Conservation (phyloP, 2,888 invertebrate species). For the Lasius platythorax region DNA sequence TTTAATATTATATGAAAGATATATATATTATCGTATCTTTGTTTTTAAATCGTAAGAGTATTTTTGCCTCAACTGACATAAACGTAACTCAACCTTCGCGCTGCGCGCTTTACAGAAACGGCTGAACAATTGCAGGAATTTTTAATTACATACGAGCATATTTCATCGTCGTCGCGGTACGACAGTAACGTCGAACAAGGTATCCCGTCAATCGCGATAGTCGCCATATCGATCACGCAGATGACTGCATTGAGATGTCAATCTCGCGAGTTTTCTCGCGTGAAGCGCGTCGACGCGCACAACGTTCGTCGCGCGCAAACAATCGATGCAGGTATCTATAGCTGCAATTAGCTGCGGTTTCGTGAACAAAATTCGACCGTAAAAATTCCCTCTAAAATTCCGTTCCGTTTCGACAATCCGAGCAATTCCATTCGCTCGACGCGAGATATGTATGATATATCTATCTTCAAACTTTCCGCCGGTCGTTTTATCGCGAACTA, state of each 20-base stretch:
- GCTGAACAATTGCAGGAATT: not conserved
- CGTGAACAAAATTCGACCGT: not conserved
- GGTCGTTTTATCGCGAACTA: constrained; percentile 1
- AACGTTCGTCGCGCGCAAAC: not conserved
- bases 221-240: not conserved
- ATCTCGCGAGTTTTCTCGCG: constrained; percentile 12
- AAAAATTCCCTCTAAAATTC: constrained; percentile 26
- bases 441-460: constrained; percentile 9
- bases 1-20: not conserved
- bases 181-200: not conserved
- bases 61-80: not conserved
- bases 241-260: constrained; percentile 1
- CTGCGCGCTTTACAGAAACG: not conserved
- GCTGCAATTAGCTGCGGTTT: constrained; percentile 2
- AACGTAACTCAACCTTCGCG: not conserved
- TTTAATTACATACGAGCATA: constrained; percentile 26
- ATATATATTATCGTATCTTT: not conserved
- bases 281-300: not conserved
- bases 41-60: not conserved
- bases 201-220: constrained; percentile 1
- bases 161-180: not conserved
- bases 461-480: not conserved
- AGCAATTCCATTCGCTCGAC: not conserved
- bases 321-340: not conserved
- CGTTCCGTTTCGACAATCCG: not conserved